Base-by-base conservation (phyloP, 2,888 invertebrate genomes). In the Holacanthella duospinosa region DNA sequence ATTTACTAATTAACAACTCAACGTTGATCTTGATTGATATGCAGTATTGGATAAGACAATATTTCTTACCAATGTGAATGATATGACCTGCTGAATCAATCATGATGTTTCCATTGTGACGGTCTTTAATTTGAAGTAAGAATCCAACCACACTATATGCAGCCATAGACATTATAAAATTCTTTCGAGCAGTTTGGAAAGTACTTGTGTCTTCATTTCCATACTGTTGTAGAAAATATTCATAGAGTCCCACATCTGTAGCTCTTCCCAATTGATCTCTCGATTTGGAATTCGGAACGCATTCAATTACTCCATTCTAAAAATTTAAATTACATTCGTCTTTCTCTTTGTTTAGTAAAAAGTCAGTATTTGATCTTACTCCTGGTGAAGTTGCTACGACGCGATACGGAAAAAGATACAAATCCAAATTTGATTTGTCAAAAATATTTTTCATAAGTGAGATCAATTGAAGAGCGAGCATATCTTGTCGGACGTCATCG, bases 101-200 rank as follows among this genome's bases (percentile, higher is more conserved):
- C 99, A 99, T 99, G 58, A 99, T 96, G 78, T 99, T 99, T 19
- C 99, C 99, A 77, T 99, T 99, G 77, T 99, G 99, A 21, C 99
- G 82, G 78, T 99, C 99, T 77, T 99, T 99, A 75, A 99, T 95
- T 79, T 99, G 99, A 43, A 99, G 82, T 62, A 99, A 80, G 79
- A 93, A 99, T 0, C 96, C 95, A 61, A 99, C 85, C 1, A 99
- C 89, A 74, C 95, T 96, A 82, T 99, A 99, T 0, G 96, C 97
- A 0, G 99, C 99, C 99, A 99, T 99, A 1, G 96, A 96, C 70
- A 91, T 88, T 21, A 99, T 88, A 78, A 99, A 99, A 77, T 97
- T 97, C 9, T 94, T 83, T 12, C 99, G 82, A 0, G 97, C 97
- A 69, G 88, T 87, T 81, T 92, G 81, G 76, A 95, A 99, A 69